Base-by-base conservation (phyloP, 2,888 invertebrate genomes). In the Scaeva pyrastri region DNA sequence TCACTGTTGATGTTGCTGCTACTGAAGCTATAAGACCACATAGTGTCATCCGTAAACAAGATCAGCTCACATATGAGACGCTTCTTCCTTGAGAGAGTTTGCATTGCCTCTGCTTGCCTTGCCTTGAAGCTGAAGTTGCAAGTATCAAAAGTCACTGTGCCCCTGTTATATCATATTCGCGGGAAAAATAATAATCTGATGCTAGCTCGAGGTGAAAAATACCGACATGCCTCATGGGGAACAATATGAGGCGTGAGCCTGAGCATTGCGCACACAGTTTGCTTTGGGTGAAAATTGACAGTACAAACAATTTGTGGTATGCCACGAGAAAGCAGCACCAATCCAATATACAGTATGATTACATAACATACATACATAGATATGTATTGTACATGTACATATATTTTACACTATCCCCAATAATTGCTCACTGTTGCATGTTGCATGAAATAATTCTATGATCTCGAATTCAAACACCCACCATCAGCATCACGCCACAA, bases 81-180 rank as follows among this genome's bases (percentile, higher is more conserved):
- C 72, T 76, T 80, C 75, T 85, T 85, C 85, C 86, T 55, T 82
- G 77, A 77, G 86, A 82, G 73, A 66, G 60, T 72, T 71, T 31
- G 6, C 31, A 31, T 31, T 31, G 31, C 31, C 31, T 31, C 8
- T 31, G 72, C 72, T 80, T 72, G 48, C 39, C 36, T 56, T 58
- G 48, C 64, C 21, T 55, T n/a, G 45, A 19, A 26, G 45, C 56
- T 14, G 31, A 2, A 45, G 16, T n/a, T 21, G 43, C 11, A 60
- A 19, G 19, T 43, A 26, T 21, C 26, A 56, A 23, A 19, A 12
- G 55, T 39, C 31, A 55, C 70, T 77, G 26, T 77, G 73, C 68
- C 78, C 82, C 73, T 39, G 82, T 86, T 86, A 86, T 86, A 86
- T 86, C 86, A 86, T 86, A 86, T 86, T 86, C 86, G 81, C 82